Percentiles rank a stretch among this genome's conserved stretches.
Conservation (phyloP, 2,888 invertebrate species). For the Mesodorylaimus sp. region DNA sequence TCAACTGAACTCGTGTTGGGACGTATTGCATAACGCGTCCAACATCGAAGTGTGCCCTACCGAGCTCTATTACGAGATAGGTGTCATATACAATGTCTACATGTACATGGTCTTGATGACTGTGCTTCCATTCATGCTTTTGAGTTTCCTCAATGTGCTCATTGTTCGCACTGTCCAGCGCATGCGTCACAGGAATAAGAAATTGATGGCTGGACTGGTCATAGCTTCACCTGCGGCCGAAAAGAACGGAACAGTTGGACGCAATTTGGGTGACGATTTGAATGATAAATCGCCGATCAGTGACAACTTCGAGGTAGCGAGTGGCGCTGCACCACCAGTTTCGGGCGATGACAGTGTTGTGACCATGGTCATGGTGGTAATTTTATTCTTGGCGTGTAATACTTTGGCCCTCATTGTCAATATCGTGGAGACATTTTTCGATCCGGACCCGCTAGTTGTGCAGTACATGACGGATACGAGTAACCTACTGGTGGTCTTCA, state of each 20-base stretch:
- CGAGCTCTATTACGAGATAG: background rate
- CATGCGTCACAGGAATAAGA: background rate
- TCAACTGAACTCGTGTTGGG: constrained; percentile 22
- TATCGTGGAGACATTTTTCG: constrained; percentile 9
- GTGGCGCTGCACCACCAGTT: too few relatives aligned
- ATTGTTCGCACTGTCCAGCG: constrained; percentile 14
- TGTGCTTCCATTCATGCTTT: constrained; percentile 26
- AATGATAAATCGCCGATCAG: too few relatives aligned
- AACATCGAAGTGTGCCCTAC: constrained; percentile 18
- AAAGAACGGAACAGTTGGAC: too few relatives aligned
- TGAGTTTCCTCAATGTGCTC: constrained; percentile 26
- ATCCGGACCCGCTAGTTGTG: background rate
- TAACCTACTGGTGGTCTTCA: constrained; percentile 29
- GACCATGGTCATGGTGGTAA: constrained; percentile 29
- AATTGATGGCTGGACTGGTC: too few relatives aligned
- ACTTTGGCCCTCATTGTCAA: constrained; percentile 16
- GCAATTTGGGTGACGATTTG: too few relatives aligned
- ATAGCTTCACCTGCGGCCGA: too few relatives aligned
- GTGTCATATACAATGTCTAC: constrained; percentile 23
- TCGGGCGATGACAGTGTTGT: constrained; percentile 25
- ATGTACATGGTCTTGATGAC: constrained; percentile 29
- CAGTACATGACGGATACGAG: constrained; percentile 19
- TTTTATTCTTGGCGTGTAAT: constrained; percentile 27
- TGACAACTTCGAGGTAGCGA: too few relatives aligned
- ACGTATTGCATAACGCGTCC: constrained; percentile 17